Evolutionary conservation across 1,140 invertebrate genomes (phyloP), one percentile per base, ranked within the genome.

Genomic region (Diabrotica virgifera): DNA sequence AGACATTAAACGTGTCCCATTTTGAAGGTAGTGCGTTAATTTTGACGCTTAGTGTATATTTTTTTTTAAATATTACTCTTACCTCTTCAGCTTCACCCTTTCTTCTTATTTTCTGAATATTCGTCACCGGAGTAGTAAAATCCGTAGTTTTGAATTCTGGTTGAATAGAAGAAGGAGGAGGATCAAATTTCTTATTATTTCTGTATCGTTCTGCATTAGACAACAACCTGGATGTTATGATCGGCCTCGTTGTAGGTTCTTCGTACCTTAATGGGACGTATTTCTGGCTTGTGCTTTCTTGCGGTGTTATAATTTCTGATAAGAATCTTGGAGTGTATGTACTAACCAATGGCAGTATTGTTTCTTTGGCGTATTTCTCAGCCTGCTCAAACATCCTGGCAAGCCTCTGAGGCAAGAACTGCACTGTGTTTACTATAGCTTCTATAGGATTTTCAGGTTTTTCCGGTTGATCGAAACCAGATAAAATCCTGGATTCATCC

Each of bases 381-480:
- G 90, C 91, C 71, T 91, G 87, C 13, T 91, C 89, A 36, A 93
- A 83, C 74, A 93, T 87, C 5, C 87, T 86, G 0, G 89, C 89
- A 11, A 93, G 74, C 36, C 89, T 83, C 62, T 90, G 87, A 0
- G 91, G 91, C 24, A 93, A 78, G 70, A 92, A 86, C 73, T 93
- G 91, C 6, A 93, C 88, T 0, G 89, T 91, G n/a, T 77, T 75
- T 1, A 73, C 63, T 86, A 89, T 59, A 79, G 79, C 54, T 79
- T 76, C 72, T 12, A 77, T 36, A 0, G 73, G 73, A 59, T 72
- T 72, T 8, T 53, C n/a, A 10, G 40, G 5, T 1, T n/a, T 9
- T 11, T 50, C 35, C 0, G 13, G 12, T 9, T 35, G 38, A 4
- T 40, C 53, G 52, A 61, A 64, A 9, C 46, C 53, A 12, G 62